Conservation (phyloP, 2,888 invertebrate species). For the Antheraea yamamai region DNA sequence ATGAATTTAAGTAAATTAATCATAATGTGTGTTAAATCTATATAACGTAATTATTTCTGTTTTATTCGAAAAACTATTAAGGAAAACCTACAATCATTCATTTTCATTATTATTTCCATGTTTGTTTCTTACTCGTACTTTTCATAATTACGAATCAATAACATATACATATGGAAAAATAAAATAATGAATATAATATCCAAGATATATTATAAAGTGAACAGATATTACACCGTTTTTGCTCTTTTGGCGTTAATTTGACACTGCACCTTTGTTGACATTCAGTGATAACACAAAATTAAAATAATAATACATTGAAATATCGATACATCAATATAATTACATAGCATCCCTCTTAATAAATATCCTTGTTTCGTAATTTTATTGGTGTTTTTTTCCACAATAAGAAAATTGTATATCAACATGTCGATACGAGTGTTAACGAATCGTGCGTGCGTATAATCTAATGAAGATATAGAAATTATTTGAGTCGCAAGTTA, state of each 20-base stretch:
- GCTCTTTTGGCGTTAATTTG: neutral
- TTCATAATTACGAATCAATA: neutral
- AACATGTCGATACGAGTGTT: neutral
- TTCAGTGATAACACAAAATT: no score
- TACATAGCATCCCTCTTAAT: conserved; percentile 6
- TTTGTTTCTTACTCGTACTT: neutral
- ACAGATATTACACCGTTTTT: neutral
- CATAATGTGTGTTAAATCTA: neutral
- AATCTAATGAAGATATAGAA: neutral
- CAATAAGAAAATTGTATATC: conserved; percentile 19
- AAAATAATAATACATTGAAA: neutral
- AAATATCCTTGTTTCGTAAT: conserved; percentile 7
- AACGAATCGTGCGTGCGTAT: neutral
- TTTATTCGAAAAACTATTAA: neutral
- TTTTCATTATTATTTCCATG: neutral
- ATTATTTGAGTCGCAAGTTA: neutral
- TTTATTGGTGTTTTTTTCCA: conserved; percentile 14
- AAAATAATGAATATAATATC: no score
- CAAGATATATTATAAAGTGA: no score
- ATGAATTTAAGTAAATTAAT: neutral
- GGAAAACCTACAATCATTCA: neutral
- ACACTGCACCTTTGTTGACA: neutral
- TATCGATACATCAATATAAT: conserved; percentile 14
- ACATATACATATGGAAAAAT: neutral
- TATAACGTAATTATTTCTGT: neutral